Conservation (phyloP, 1,140 invertebrate genomes). For the Panulirus ornatus region DNA sequence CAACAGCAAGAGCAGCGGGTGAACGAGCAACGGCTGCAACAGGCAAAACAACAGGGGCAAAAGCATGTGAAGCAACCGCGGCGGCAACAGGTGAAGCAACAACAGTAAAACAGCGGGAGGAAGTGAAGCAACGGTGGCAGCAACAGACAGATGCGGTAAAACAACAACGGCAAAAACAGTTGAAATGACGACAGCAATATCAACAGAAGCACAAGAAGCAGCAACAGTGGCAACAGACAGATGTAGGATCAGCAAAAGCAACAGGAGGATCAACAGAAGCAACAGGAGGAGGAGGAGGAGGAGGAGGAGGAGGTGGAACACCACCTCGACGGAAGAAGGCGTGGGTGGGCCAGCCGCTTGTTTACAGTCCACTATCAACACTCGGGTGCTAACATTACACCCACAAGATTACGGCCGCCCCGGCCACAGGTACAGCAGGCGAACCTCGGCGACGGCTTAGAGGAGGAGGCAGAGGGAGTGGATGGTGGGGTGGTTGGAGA, state of each 20-base stretch:
- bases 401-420: slow-evolving; percentile 60
- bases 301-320: slow-evolving; percentile 5
- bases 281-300: not conserved
- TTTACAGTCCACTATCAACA: slow-evolving; percentile 63
- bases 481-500: too few relatives aligned
- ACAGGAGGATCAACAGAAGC: not conserved
- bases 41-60: too few relatives aligned
- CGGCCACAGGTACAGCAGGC: slow-evolving; percentile 19
- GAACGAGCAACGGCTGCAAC: too few relatives aligned
- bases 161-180: too few relatives aligned
- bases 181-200: too few relatives aligned
- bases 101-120: not conserved
- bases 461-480: not conserved
- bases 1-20: too few relatives aligned
- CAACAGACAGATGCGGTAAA: too few relatives aligned
- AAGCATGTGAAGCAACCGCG: too few relatives aligned
- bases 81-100: not conserved
- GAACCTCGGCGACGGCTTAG: not conserved
- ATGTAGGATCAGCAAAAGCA: not conserved
- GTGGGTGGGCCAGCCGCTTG: slow-evolving; percentile 39
- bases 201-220: too few relatives aligned
- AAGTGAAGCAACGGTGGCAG: not conserved
- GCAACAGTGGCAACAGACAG: not conserved
- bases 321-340: not conserved
- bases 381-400: slow-evolving; percentile 64